Percentiles rank a stretch among this genome's conserved stretches.
Conservation (phyloP, 1,140 invertebrate genomes). For the Alviniconcha marisindica region DNA sequence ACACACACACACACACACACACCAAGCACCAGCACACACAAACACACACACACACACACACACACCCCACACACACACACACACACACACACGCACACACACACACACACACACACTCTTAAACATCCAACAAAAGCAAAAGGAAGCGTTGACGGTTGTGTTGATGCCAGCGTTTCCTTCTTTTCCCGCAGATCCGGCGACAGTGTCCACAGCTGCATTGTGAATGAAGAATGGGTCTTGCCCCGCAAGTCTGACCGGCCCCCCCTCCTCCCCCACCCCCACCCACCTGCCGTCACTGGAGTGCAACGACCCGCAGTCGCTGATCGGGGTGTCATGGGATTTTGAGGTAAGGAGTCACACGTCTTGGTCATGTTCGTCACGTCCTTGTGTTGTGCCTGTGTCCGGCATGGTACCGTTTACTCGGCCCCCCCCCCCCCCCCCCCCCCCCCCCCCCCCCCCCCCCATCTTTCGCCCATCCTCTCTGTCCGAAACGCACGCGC, state of each 20-base stretch:
- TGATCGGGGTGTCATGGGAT: background rate
- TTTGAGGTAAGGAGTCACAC: constrained; percentile 6
- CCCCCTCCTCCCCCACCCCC: too few species aligned
- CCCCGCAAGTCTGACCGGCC: too few species aligned
- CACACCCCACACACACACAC: background rate
- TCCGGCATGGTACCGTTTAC: background rate
- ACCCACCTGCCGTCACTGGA: too few species aligned
- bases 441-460: background rate
- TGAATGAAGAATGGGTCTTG: too few species aligned
- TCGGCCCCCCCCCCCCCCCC: background rate
- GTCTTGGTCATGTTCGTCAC: background rate
- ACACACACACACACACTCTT: background rate
- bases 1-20: background rate
- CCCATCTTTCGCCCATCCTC: background rate
- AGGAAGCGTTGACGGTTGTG: too few species aligned
- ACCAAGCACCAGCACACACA: background rate
- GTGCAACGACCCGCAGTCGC: background rate
- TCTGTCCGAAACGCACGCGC: too few species aligned
- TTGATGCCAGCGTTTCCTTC: too few species aligned
- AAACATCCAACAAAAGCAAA: too few species aligned
- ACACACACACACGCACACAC: background rate
- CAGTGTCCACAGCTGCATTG: too few species aligned
- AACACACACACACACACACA: background rate
- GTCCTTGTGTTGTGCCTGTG: background rate
- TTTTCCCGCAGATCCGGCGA: too few species aligned